Percentiles rank a stretch among this genome's conserved stretches.
phyloP scores from a whole-genome alignment of 1,140 invertebrate species.

The Brachionus asplanchnoidis region DNA sequence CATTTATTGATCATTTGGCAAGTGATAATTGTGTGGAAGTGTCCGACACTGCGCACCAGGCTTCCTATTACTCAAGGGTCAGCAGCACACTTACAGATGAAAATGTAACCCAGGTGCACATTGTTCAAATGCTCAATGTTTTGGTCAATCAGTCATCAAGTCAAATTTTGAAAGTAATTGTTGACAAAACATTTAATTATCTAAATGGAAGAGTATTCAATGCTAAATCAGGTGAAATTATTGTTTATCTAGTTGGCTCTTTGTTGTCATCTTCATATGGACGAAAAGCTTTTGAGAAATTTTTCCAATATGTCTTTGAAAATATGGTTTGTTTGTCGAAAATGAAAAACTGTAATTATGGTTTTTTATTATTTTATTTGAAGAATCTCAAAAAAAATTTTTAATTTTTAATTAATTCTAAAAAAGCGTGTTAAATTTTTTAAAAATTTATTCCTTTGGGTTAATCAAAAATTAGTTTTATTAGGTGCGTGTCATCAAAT shows the following conservation, averaged over 20 bases:
- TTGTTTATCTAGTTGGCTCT: neutral
- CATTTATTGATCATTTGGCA: neutral
- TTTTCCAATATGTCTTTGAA: neutral
- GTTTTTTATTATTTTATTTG: conserved; percentile 43
- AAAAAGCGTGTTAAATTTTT: too few relatives aligned
- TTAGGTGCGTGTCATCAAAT: too few relatives aligned
- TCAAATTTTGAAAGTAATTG: conserved; percentile 1
- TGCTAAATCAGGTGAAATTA: conserved; percentile 29
- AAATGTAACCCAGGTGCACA: conserved; percentile 25
- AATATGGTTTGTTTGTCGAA: neutral
- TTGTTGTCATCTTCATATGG: neutral
- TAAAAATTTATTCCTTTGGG: too few relatives aligned
- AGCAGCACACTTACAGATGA: neutral
- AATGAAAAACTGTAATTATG: neutral
- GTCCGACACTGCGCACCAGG: neutral
- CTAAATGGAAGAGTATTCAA: conserved; percentile 10
- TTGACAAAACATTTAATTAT: neutral
- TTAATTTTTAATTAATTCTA: neutral
- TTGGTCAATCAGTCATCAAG: neutral
- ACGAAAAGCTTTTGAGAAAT: neutral
- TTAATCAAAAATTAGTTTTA: too few relatives aligned
- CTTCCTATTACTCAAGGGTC: neutral
- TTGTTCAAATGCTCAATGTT: conserved; percentile 11
- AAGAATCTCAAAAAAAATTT: too few relatives aligned
- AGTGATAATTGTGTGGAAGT: neutral